Evolutionary conservation across 2,797 vertebrate genomes (phyloP).

Genomic region (Tokudaia tokunoshimensis): DNA sequence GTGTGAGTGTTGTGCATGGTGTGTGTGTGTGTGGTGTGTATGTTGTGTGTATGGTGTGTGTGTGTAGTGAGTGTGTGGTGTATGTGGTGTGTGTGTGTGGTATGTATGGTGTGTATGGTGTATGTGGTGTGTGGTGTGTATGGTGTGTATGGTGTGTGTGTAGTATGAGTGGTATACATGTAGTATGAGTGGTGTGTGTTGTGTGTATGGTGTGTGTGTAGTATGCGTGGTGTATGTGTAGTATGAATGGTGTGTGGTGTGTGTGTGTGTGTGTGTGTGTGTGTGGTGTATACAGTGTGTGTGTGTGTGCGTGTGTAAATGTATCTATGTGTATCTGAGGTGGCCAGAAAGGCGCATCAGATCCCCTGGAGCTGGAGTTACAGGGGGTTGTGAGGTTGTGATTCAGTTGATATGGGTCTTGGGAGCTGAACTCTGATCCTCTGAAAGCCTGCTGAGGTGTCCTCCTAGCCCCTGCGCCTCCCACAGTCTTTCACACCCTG

Average conservation of each 20-base stretch:
- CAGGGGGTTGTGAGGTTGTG: background rate
- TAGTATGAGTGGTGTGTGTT: too few species aligned
- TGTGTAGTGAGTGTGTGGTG: background rate
- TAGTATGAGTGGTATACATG: background rate
- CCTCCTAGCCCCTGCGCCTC: background rate
- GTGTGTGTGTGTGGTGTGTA: too few species aligned
- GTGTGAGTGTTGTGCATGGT: too few species aligned
- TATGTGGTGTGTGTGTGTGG: too few species aligned
- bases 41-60: too few species aligned
- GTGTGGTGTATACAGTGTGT: background rate
- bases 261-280: background rate
- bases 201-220: background rate
- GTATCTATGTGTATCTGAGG: background rate
- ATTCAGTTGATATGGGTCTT: background rate
- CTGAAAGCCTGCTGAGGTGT: too few species aligned
- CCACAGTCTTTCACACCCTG: accelerated
- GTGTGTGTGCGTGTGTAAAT: background rate
- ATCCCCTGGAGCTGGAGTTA: background rate
- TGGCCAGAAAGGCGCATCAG: background rate
- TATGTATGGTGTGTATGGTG: background rate
- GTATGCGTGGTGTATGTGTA: background rate
- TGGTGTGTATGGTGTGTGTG: background rate
- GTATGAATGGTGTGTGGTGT: too few species aligned
- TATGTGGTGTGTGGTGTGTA: too few species aligned
- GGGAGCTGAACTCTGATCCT: background rate